Evolutionary conservation across 2,888 invertebrate species (phyloP).

Genomic region (Heteromyza rotundicornis): DNA sequence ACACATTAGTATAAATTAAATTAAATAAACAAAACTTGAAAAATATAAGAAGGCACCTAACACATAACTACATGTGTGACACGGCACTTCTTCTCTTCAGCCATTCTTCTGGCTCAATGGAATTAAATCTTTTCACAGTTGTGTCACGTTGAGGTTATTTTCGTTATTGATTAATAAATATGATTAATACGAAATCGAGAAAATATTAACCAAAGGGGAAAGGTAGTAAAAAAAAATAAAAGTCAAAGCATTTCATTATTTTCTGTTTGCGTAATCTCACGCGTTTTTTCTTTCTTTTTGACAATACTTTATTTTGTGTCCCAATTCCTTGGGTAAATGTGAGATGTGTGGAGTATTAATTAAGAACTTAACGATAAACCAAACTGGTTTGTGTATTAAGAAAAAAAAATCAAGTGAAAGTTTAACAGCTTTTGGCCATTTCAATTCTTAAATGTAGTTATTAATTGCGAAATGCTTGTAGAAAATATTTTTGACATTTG

Average conservation of each 20-base stretch:
- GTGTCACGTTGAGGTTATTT: not conserved
- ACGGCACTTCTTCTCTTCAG: not conserved
- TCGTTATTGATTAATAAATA: constrained; percentile 1
- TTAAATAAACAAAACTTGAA: not conserved
- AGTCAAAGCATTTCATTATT: no score
- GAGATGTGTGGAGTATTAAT: not conserved
- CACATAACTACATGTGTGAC: not conserved
- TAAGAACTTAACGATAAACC: no score
- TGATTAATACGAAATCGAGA: no score
- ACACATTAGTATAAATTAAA: not conserved
- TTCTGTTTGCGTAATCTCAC: no score
- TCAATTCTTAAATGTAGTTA: no score
- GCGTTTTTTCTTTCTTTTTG: no score
- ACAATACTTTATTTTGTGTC: not conserved
- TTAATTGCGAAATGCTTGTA: not conserved
- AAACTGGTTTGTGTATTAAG: not conserved
- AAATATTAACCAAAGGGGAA: no score
- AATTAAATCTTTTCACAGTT: not conserved
- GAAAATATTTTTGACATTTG: no score
- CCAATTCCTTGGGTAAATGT: not conserved
- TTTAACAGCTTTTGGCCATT: no score
- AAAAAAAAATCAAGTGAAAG: not conserved
- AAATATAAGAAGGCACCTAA: not conserved
- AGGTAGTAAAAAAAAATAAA: no score
- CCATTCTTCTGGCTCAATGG: not conserved